phyloP scores from a whole-genome alignment of 2,888 invertebrate genomes.

The Acleris literana region DNA sequence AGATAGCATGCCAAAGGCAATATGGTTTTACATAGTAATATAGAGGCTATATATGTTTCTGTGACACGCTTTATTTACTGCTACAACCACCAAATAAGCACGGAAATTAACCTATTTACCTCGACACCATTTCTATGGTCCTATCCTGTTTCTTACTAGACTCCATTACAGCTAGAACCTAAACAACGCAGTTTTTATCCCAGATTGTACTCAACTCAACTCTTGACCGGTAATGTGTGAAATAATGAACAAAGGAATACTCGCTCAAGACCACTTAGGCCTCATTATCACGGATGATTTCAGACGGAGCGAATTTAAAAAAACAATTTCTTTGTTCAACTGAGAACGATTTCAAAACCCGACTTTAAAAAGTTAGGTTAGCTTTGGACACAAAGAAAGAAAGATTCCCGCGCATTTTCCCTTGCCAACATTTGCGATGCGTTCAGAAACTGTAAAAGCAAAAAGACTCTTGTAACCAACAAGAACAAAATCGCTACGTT shows the following conservation, averaged over 20 bases:
- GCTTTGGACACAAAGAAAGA: background rate
- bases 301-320: slow-evolving; percentile 12
- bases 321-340: slow-evolving; percentile 17
- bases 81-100: too few relatives aligned
- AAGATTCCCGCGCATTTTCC: slow-evolving; percentile 26
- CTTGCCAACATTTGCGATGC: slow-evolving; percentile 21
- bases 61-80: too few relatives aligned
- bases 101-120: too few relatives aligned
- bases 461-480: slow-evolving; percentile 32
- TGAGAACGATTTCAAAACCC: slow-evolving; percentile 6
- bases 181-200: background rate
- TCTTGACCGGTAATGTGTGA: background rate
- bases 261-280: slow-evolving; percentile 25
- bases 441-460: slow-evolving; percentile 27
- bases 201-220: background rate
- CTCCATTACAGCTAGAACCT: too few relatives aligned
- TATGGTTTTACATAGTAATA: too few relatives aligned
- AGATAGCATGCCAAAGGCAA: too few relatives aligned
- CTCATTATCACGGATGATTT: slow-evolving; percentile 33
- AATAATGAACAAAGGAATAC: slow-evolving; percentile 24
- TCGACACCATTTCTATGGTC: too few relatives aligned
- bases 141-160: too few relatives aligned
- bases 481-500: slow-evolving; percentile 27
- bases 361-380: slow-evolving; percentile 22
- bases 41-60: too few relatives aligned